Evolutionary conservation across 1,140 invertebrate genomes (phyloP).

Genomic region (Ceratosolen solmsi): DNA sequence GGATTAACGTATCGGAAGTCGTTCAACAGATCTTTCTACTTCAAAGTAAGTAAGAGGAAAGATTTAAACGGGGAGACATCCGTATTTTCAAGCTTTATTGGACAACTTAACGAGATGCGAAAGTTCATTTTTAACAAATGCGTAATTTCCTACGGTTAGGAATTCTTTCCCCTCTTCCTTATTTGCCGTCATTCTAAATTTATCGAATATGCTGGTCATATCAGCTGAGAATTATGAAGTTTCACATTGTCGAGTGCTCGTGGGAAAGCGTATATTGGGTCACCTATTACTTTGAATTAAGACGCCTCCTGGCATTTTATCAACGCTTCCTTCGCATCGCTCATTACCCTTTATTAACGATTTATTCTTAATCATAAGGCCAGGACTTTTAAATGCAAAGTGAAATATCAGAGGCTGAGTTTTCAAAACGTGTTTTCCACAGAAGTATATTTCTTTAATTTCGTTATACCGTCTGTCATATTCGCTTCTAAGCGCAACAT

Average conservation of each 20-base stretch:
- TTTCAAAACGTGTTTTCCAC: too few species aligned
- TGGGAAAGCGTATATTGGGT: not conserved
- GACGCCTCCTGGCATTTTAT: too few species aligned
- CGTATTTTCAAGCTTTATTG: conserved; percentile 24
- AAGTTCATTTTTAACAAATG: conserved; percentile 38
- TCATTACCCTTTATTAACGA: too few species aligned
- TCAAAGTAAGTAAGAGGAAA: too few species aligned
- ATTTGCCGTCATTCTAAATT: not conserved
- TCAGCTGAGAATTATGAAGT: not conserved
- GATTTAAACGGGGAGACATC: not conserved
- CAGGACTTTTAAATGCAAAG: too few species aligned
- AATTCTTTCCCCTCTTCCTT: too few species aligned
- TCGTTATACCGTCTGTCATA: too few species aligned
- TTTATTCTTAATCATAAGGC: too few species aligned
- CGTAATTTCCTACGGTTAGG: not conserved
- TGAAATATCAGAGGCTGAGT: too few species aligned
- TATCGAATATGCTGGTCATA: not conserved
- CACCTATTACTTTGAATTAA: not conserved
- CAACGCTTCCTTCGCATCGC: too few species aligned
- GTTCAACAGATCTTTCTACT: conserved; percentile 29
- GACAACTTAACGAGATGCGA: conserved; percentile 38
- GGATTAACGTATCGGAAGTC: not conserved
- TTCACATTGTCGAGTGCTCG: not conserved
- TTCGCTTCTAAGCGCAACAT: too few species aligned
- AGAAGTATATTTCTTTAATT: too few species aligned